These are phyloP conservation scores for Xerus inauris DNA, from an alignment of 2,113 vertebrate genomes.

Conservation along the genomic window DNA sequence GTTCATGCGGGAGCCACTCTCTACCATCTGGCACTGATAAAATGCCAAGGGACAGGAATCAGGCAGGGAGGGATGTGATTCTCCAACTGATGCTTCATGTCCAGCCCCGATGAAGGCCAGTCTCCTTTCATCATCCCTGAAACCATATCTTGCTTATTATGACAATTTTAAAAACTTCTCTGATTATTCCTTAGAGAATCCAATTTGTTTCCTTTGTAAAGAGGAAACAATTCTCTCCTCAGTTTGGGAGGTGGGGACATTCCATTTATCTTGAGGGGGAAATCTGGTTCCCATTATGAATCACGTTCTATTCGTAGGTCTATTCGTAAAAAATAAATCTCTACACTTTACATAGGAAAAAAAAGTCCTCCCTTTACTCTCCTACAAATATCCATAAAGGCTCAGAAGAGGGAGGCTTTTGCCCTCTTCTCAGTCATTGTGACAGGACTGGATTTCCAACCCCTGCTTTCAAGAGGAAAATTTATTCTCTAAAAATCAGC, in stretches of 20 bases:
- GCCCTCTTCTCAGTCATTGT: not conserved
- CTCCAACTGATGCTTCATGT: not conserved
- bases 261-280: constrained; percentile 76
- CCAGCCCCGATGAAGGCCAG: constrained; percentile 51
- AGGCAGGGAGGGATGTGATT: not conserved
- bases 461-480: not conserved
- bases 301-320: constrained; percentile 70
- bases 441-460: not conserved
- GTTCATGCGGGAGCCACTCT: not conserved
- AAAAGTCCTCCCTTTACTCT: not conserved
- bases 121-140: constrained; percentile 76
- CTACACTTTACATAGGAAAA: not conserved
- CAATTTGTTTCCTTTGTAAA: constrained; percentile 80
- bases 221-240: constrained; percentile 79
- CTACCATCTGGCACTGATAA: constrained; percentile 54
- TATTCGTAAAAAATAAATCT: constrained; percentile 65
- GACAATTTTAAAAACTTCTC: constrained; percentile 75
- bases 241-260: constrained; percentile 76
- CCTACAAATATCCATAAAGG: not conserved
- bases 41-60: constrained; percentile 43
- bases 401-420: not conserved
- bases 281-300: constrained; percentile 81
- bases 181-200: constrained; percentile 79
- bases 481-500: not conserved
- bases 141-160: constrained; percentile 81